Evolutionary conservation across 2,113 vertebrate genomes (phyloP).

Genomic region (Cavia porcellus): DNA sequence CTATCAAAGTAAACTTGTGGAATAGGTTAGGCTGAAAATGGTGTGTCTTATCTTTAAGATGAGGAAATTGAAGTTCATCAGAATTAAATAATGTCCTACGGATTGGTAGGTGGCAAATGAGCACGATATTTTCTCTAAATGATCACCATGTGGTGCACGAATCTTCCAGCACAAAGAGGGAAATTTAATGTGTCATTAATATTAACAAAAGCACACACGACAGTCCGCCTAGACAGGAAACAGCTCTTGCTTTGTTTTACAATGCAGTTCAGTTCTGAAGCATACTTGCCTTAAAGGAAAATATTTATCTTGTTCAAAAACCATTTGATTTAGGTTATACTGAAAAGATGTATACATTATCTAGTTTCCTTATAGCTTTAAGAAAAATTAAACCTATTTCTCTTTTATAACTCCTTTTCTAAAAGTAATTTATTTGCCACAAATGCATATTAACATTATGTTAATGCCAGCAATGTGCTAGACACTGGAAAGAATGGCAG

Average conservation of each 20-base stretch:
- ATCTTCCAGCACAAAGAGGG: not conserved
- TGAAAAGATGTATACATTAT: conserved; percentile 30
- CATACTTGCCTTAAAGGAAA: conserved; percentile 40
- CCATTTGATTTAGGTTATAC: conserved; percentile 3
- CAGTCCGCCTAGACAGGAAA: not conserved
- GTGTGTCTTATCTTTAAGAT: not conserved
- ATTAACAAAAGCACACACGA: not conserved
- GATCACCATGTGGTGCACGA: not conserved
- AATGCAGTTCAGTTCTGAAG: conserved; percentile 32
- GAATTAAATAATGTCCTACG: not conserved
- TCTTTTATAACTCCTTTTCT: conserved; percentile 20
- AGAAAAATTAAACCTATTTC: conserved; percentile 56
- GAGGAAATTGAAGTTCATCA: conserved; percentile 45
- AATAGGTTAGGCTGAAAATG: not conserved
- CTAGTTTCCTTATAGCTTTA: conserved; percentile 40
- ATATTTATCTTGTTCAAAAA: not conserved
- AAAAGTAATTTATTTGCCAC: conserved; percentile 60
- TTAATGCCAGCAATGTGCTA: conserved; percentile 63
- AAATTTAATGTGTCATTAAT: not conserved
- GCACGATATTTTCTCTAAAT: not conserved
- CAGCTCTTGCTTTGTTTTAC: conserved; percentile 9
- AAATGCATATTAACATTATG: conserved; percentile 40
- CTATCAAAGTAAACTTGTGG: conserved; percentile 11
- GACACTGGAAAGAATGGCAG: conserved; percentile 19
- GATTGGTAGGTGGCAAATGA: not conserved